Percentiles rank a stretch among this genome's conserved stretches.
Evolutionary conservation across 2,888 invertebrate species (phyloP).

Genomic region (Catocala fraxini): DNA sequence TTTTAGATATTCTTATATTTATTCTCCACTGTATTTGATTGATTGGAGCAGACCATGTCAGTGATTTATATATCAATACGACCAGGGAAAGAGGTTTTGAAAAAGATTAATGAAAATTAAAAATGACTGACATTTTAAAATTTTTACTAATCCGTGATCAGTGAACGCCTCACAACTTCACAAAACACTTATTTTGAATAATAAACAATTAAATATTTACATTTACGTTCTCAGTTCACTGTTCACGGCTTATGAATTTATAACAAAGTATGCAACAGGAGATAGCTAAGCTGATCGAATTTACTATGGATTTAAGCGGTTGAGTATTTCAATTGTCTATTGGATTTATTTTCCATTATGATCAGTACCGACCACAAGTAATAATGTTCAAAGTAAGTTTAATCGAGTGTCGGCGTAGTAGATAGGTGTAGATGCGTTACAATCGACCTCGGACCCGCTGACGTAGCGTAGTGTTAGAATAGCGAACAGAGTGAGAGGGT

Average conservation of each 20-base stretch:
- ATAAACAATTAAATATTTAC: slow-evolving; percentile 47
- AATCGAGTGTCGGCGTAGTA: slow-evolving; percentile 74
- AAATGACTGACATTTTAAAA: slow-evolving; percentile 78
- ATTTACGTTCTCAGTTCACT: slow-evolving; percentile 59
- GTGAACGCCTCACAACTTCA: slow-evolving; percentile 57
- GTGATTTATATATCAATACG: slow-evolving; percentile 57
- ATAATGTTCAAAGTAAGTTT: slow-evolving; percentile 77
- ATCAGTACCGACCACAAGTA: slow-evolving; percentile 76
- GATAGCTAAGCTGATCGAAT: slow-evolving; percentile 86
- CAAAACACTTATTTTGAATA: slow-evolving; percentile 56
- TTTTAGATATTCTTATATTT: slow-evolving; percentile 92
- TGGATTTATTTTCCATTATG: slow-evolving; percentile 74
- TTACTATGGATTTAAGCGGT: slow-evolving; percentile 86
- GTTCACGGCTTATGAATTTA: slow-evolving; percentile 63
- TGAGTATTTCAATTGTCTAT: slow-evolving; percentile 77
- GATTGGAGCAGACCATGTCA: slow-evolving; percentile 72
- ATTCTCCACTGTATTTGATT: slow-evolving; percentile 87
- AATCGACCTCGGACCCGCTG: slow-evolving; percentile 82
- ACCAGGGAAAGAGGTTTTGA: slow-evolving; percentile 51
- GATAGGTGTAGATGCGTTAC: slow-evolving; percentile 79
- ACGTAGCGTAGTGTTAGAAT: slow-evolving; percentile 84
- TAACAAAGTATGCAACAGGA: slow-evolving; percentile 69
- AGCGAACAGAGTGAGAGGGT: slow-evolving; percentile 88
- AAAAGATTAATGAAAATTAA: slow-evolving; percentile 54
- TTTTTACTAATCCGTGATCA: slow-evolving; percentile 64